A percentile compares a stretch with the other conserved stretches of the same genome.
Evolutionary conservation across 2,888 invertebrate species (phyloP).

Genomic region (Drosophila atroscutellata): DNA sequence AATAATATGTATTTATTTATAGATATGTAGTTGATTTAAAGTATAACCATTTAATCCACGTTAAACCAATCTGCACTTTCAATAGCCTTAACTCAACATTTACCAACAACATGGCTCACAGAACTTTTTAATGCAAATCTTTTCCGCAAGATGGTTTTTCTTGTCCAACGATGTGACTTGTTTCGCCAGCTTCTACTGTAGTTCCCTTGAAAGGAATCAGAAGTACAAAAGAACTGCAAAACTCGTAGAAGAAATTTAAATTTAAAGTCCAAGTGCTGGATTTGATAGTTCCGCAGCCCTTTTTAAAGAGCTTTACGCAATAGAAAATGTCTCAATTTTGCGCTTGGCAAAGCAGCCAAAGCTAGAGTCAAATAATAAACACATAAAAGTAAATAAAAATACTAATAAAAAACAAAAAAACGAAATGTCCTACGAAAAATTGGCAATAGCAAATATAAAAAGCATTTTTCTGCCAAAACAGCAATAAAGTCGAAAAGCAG

Average conservation of each 20-base stretch:
- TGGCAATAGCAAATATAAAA: conserved; percentile 65
- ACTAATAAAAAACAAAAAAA: conserved; percentile 56
- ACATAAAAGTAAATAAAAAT: conserved; percentile 81
- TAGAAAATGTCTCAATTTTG: conserved; percentile 69
- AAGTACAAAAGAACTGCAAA: conserved; percentile 41
- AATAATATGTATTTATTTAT: neutral
- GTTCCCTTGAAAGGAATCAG: conserved; percentile 25
- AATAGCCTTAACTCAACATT: neutral
- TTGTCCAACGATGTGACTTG: neutral
- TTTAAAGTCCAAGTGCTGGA: conserved; percentile 12
- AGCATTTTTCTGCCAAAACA: conserved; percentile 66
- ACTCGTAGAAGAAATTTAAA: conserved; percentile 54
- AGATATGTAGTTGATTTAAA: neutral
- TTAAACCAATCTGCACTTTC: neutral
- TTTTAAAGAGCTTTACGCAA: neutral
- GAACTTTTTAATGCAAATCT: conserved; percentile 3
- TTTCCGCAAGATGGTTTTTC: conserved; percentile 11
- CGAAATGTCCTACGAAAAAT: conserved; percentile 46
- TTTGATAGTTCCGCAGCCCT: conserved; percentile 9
- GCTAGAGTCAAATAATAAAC: conserved; percentile 73
- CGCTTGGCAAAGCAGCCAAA: conserved; percentile 64
- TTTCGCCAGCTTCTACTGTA: neutral
- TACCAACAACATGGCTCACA: neutral
- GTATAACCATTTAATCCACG: neutral
- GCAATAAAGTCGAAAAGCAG: conserved; percentile 82